Percentiles rank a stretch among this genome's conserved stretches.
These are phyloP conservation scores for Aphidoletes aphidimyza DNA, from an alignment of 2,888 invertebrate genomes.

Conservation along the genomic window DNA sequence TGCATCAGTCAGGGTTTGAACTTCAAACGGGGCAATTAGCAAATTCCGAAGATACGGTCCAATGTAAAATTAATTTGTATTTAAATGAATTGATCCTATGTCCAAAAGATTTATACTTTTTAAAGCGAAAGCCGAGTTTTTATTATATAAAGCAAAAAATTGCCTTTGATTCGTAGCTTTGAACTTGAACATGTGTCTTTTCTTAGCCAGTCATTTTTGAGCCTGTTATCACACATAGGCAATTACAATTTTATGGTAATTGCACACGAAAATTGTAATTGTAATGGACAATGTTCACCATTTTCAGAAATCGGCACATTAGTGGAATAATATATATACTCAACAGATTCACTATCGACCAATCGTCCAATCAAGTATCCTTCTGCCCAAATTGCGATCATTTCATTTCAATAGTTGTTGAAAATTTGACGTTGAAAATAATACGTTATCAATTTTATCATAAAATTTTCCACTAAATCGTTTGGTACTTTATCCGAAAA, in stretches of 20 bases:
- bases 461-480: conserved; percentile 17
- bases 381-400: too few species aligned
- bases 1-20: neutral
- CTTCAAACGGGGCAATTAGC: neutral
- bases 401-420: neutral
- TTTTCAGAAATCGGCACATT: neutral
- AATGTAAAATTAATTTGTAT: neutral
- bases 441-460: conserved; percentile 36
- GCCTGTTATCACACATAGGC: neutral
- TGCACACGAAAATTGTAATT: too few species aligned
- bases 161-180: too few species aligned
- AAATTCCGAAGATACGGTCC: neutral
- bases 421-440: neutral
- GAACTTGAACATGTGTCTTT: too few species aligned
- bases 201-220: too few species aligned
- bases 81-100: neutral
- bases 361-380: too few species aligned
- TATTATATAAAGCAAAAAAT: too few species aligned
- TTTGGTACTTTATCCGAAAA: conserved; percentile 37
- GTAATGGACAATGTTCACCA: too few species aligned
- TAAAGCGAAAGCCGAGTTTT: neutral
- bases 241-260: neutral
- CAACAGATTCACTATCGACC: too few species aligned
- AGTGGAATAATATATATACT: too few species aligned
- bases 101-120: neutral